Base-by-base conservation (phyloP, 2,797 vertebrate species). In the Liasis olivaceus region DNA sequence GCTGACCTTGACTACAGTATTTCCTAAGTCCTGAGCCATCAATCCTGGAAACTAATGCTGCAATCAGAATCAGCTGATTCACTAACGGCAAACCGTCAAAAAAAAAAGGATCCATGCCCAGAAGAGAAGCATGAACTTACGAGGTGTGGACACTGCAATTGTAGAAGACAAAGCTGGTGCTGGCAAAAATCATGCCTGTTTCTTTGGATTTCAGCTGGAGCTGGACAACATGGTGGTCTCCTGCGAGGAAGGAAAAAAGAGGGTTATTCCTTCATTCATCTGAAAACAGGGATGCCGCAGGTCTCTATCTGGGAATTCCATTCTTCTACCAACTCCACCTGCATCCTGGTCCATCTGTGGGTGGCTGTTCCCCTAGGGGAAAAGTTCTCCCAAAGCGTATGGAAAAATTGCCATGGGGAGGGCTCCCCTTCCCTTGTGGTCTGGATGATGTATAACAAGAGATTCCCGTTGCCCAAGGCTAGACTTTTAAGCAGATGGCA, bases 91-190 rank as follows among this genome's bases (percentile, higher is more conserved):
- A 36, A 3, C 47, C 7, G 28, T 42, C 89, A n/a, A 13, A 64
- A 31, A 15, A 14, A 22, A 8, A 69, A 15, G 26, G 24, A 20
- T 26, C 47, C 47, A 7, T 36, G 36, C 36, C 36, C 36, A 36
- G 3, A 47, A 89, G 87, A 85, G 63, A 22, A 91, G 90, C 2
- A 15, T 17, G 59, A 63, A 97, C 99, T 96, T 98, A 99, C 99
- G 99, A 99, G 88, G 98, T 99, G 96, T 99, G 99, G 92, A 99
- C 99, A 0, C 99, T 99, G 96, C 99, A 99, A 97, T 99, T 99
- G 98, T 99, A 99, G 98, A 99, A 99, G 95, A 99, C 99, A 60
- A 99, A 99, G 96, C 98, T 99, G 95, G 99, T 99, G 94, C 99
- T 99, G 95, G 99, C 99, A 81, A 99, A 99, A 15, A 98, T 99